phyloP scores from a whole-genome alignment of 2,888 invertebrate genomes.

The Cheilosia vulpina region DNA sequence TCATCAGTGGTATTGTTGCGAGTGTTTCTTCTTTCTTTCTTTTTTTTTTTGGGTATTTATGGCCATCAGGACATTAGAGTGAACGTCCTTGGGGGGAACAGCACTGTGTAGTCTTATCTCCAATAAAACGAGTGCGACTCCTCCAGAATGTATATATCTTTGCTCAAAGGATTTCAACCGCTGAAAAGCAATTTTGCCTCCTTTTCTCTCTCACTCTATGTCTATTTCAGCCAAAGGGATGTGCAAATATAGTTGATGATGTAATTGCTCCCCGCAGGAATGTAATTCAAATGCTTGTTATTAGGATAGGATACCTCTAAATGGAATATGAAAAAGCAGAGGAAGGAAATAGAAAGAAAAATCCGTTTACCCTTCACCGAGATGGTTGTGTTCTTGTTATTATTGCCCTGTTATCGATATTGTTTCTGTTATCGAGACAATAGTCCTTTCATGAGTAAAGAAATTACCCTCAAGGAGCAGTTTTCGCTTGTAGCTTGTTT shows the following conservation, averaged over 20 bases:
- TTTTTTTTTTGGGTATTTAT: background rate
- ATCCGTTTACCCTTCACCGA: background rate
- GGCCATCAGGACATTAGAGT: conserved; percentile 30
- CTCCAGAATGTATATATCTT: conserved; percentile 21
- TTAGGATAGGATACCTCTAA: conserved; percentile 23
- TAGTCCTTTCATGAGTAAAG: conserved; percentile 36
- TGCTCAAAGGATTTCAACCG: conserved; percentile 55
- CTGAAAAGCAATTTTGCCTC: conserved; percentile 21
- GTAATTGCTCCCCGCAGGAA: background rate
- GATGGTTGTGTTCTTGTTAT: background rate
- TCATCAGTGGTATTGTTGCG: conserved; percentile 43
- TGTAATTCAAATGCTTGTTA: conserved; percentile 52
- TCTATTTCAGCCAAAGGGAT: background rate
- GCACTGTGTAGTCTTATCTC: conserved; percentile 13
- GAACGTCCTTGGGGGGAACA: conserved; percentile 37
- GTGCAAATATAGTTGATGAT: conserved; percentile 1
- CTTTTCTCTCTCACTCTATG: background rate
- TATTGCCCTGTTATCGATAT: conserved; percentile 18
- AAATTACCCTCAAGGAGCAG: conserved; percentile 13
- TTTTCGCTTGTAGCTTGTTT: conserved; percentile 32
- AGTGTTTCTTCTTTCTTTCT: conserved; percentile 13
- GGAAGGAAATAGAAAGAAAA: background rate
- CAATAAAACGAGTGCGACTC: background rate
- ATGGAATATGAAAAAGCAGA: background rate
- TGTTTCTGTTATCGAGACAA: conserved; percentile 32